Conservation (phyloP, 2,888 invertebrate species). For the Lycophotia porphyrea region DNA sequence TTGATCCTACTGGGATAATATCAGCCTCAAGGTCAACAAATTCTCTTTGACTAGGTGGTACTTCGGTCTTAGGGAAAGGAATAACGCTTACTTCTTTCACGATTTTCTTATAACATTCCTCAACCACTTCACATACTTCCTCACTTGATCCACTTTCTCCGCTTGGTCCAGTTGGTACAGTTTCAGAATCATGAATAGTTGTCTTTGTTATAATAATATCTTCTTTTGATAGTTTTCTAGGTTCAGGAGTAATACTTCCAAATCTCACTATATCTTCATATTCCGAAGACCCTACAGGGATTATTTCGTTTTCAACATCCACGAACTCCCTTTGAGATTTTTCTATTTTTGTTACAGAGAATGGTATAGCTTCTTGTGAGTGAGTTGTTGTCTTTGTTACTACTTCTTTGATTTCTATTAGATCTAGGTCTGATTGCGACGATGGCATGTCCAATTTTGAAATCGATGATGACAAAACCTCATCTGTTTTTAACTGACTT, state of each 20-base stretch:
- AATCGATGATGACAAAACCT: constrained; percentile 85
- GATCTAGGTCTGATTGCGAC: constrained; percentile 78
- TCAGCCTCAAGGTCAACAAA: constrained; percentile 87
- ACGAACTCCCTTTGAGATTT: constrained; percentile 84
- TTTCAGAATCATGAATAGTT: constrained; percentile 72
- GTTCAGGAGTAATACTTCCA: constrained; percentile 84
- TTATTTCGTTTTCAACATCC: constrained; percentile 88
- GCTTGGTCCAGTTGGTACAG: constrained; percentile 62
- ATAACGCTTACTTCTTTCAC: constrained; percentile 80
- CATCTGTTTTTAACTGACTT: constrained; percentile 86
- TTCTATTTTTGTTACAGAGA: constrained; percentile 82
- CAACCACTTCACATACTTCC: constrained; percentile 70
- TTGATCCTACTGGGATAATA: constrained; percentile 84
- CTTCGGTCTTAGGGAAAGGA: constrained; percentile 87
- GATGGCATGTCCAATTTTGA: constrained; percentile 85
- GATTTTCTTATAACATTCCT: constrained; percentile 82
- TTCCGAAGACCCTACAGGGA: constrained; percentile 84
- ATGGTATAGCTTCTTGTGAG: constrained; percentile 81
- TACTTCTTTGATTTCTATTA: constrained; percentile 76
- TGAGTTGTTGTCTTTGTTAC: constrained; percentile 70
- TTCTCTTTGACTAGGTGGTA: constrained; percentile 87
- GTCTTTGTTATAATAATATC: constrained; percentile 77
- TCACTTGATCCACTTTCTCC: constrained; percentile 14
- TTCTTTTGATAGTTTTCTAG: constrained; percentile 71
- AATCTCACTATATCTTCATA: constrained; percentile 84